Percentiles rank a stretch among this genome's conserved stretches.
These are phyloP conservation scores for Pocillopora grandis DNA, from an alignment of 92 coral and sea anemone species.

Conservation along the genomic window DNA sequence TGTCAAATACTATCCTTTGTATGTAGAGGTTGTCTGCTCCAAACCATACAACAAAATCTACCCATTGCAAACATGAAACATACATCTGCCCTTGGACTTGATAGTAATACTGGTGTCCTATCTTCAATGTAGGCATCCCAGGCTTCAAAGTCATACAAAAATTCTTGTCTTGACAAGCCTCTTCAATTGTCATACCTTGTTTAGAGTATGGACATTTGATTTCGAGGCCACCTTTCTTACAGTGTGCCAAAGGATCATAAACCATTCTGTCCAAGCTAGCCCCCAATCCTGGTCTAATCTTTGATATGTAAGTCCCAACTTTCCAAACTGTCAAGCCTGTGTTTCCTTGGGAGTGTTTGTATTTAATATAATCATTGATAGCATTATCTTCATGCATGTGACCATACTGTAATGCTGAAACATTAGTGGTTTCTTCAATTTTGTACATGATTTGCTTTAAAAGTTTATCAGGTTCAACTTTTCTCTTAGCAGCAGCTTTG, in stretches of 20 bases:
- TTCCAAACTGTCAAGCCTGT: no score
- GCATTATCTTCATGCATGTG: no score
- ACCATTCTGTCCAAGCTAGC: slow-evolving; percentile 54
- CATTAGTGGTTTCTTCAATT: no score
- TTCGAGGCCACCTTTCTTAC: slow-evolving; percentile 59
- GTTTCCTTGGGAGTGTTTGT: no score
- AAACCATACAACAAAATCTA: slow-evolving; percentile 61
- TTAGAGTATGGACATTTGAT: slow-evolving; percentile 63
- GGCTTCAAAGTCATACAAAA: no score
- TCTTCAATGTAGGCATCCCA: slow-evolving; percentile 8
- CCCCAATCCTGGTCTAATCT: no score
- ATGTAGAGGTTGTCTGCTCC: slow-evolving; percentile 27
- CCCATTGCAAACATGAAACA: slow-evolving; percentile 25
- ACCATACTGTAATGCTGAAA: no score
- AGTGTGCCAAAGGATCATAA: slow-evolving; percentile 38
- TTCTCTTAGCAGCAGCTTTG: no score
- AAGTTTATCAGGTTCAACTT: no score
- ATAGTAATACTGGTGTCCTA: slow-evolving; percentile 6
- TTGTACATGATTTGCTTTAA: no score
- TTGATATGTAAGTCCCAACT: no score
- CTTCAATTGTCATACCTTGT: slow-evolving; percentile 38
- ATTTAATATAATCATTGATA: no score
- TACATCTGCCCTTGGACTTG: slow-evolving; percentile 66
- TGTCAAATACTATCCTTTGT: slow-evolving; percentile 33
- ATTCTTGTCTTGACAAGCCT: slow-evolving; percentile 38